phyloP scores from a whole-genome alignment of 2,797 vertebrate species.

The Urosaurus nigricauda region DNA sequence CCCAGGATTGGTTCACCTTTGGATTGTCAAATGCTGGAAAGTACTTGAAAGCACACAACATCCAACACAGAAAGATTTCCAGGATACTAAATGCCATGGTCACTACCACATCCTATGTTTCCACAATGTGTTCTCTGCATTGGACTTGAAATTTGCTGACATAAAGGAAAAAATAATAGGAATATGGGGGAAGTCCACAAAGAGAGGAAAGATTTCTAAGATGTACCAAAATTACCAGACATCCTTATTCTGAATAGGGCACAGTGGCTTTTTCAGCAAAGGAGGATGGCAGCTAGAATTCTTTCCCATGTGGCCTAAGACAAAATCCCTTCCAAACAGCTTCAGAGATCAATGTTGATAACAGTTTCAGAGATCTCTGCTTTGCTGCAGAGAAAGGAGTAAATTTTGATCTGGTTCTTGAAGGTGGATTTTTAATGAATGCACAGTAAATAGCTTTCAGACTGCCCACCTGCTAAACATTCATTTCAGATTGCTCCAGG shows the following conservation, averaged over 20 bases:
- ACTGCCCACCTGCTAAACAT: slow-evolving; percentile 27
- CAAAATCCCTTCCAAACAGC: slow-evolving; percentile 13
- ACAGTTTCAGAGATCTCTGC: background rate
- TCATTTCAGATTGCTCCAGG: slow-evolving; percentile 1
- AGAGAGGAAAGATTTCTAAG: background rate
- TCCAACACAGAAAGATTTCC: background rate
- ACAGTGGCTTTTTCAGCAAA: background rate
- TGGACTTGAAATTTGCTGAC: background rate
- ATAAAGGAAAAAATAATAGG: background rate
- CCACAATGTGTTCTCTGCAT: background rate
- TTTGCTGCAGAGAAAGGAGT: background rate
- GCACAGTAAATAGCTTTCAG: slow-evolving; percentile 38
- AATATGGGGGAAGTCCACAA: background rate
- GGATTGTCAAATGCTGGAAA: too few species aligned
- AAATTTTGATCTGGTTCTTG: slow-evolving; percentile 33
- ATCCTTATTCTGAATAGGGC: background rate
- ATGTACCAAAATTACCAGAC: accelerated
- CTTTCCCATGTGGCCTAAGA: slow-evolving; percentile 21
- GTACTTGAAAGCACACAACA: too few species aligned
- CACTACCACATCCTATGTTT: background rate
- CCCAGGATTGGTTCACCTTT: too few species aligned
- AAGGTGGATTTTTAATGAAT: slow-evolving; percentile 26
- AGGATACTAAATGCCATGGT: background rate
- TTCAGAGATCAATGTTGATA: background rate
- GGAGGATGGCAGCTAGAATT: background rate